Evolutionary conservation across 2,797 vertebrate genomes (phyloP).

Genomic region (Danio tinwini): DNA sequence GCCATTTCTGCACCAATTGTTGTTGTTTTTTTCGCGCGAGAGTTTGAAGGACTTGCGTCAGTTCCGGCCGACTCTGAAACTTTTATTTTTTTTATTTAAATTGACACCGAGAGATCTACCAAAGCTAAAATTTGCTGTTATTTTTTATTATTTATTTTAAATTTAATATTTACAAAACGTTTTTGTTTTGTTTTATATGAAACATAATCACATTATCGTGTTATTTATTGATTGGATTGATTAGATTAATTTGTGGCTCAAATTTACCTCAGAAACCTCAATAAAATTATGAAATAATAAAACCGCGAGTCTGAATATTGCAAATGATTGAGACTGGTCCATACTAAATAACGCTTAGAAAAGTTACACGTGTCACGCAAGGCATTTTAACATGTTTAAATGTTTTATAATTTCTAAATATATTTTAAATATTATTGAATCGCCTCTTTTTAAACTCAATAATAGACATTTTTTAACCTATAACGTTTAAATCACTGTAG

Average conservation of each 20-base stretch:
- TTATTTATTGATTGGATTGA: neutral
- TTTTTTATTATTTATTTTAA: no score
- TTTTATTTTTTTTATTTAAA: no score
- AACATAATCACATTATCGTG: neutral
- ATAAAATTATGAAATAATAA: neutral
- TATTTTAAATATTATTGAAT: neutral
- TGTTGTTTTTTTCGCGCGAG: neutral
- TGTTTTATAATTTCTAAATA: neutral
- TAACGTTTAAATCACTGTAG: neutral
- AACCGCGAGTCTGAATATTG: neutral
- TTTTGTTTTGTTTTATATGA: neutral
- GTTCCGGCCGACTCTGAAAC: neutral
- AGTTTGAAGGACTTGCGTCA: neutral
- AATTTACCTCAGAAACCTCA: neutral
- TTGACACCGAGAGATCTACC: no score
- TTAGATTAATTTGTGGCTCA: neutral
- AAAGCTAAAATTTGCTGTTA: no score
- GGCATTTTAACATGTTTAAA: neutral
- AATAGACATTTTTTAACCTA: neutral
- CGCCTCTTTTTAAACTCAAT: neutral
- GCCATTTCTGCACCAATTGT: neutral
- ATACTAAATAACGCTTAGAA: neutral
- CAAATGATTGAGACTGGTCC: neutral
- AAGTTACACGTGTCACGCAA: neutral
- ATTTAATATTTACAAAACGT: neutral